Base-by-base conservation (phyloP, 2,888 invertebrate species). In the Ormyrus pomaceus region DNA sequence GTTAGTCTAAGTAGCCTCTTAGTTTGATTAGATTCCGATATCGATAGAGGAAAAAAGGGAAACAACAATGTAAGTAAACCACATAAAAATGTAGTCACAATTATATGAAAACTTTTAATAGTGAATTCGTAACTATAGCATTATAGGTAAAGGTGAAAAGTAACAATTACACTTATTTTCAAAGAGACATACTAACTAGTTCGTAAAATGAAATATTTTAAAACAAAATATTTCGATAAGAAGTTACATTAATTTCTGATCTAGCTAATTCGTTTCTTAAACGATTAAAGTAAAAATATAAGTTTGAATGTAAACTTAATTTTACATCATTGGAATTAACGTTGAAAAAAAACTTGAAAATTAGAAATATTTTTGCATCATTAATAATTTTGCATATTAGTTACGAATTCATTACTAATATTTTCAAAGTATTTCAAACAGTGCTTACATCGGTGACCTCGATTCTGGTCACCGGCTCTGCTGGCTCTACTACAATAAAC, bases 361-460 rank as follows among this genome's bases (percentile, higher is more conserved):
- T 8, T 51, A 50, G 13, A 13, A 65, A 48, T 13, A 9, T 48
- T 65, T 65, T 48, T 34, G 34, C 11, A 61, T 61, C 10, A 61
- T 61, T 59, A 59, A 59, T 59, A 61, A 34, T 45, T 11, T 19
- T 61, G 6, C 34, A 34, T 34, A 34, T 34, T 34, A 45, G 50
- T 50, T 13, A 51, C 51, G 19, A 55, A 45, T 66, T 45, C 45
- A 68, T 11, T 66, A 66, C 9, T 51, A 51, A 51, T 51, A 51
- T 51, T 46, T n/a, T 11, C 5, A 34, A 34, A 34, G 34, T 34
- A 34, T 34, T 80, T 58, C 89, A 92, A 86, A 92, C 92, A 53
- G 92, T 88, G 66, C 91, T 91, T 77, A 92, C 91, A 78, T 92
- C 91, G 4, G 92, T 91, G 48, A 92, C 91, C 85, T 92, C 92